Base-by-base conservation (phyloP, 2,113 vertebrate genomes). In the Typhlomys cinereus region DNA sequence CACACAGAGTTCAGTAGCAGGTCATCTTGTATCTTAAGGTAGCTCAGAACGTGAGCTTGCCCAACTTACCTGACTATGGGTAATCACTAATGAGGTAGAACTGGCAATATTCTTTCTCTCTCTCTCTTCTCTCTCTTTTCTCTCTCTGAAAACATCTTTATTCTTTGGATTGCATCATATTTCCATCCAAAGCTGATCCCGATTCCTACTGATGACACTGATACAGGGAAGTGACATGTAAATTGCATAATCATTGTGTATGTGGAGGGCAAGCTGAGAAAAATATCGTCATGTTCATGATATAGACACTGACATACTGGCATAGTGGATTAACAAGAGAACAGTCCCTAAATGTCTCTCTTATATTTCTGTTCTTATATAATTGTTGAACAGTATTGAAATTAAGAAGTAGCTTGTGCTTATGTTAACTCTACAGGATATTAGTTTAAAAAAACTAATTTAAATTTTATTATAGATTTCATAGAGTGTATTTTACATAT, bases 1-100 rank as follows among this genome's bases (percentile, higher is more conserved):
- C 66, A 83, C 14, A 10, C 59, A 21, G 85, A 92, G 91, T 96
- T 96, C 89, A 95, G 31, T 78, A 90, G 39, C 39, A 92, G 96
- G 89, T 82, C 94, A 95, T 48, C 41, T 92, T 94, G 67, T 75
- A 54, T 57, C 23, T 62, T 88, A 52, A 82, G 44, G 39, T 79
- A 84, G 91, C 66, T 74, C 91, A 59, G 71, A 91, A 86, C n/a
- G 52, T n/a, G 39, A 83, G 21, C 41, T 31, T 52, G 44, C 7
- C 52, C 17, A n/a, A 13, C 21, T 29, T 85, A 41, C 34, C 90
- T 0, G 11, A 67, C n/a, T n/a, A 69, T 87, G 80, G 41, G 64
- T 62, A 9, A 39, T 91, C 59, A 25, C 83, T 83, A 69, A 57
- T 0, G 85, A 25, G 83, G 74, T 59, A 20, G 18, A 95, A 6